Evolutionary conservation across 2,888 invertebrate species (phyloP), one percentile per base, ranked within the genome.

Genomic region (Idaea biselata): DNA sequence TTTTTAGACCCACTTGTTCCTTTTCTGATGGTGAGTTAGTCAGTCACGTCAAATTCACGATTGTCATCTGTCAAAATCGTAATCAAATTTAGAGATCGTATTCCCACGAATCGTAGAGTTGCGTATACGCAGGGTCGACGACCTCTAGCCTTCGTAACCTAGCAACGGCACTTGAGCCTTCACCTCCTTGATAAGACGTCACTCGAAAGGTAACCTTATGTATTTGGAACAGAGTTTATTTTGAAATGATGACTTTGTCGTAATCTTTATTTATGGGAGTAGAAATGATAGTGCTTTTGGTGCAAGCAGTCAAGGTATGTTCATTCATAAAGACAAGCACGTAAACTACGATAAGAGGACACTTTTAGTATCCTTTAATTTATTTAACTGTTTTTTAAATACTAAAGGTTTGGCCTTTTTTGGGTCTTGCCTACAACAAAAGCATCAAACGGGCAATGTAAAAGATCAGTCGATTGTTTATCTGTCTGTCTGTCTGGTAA

Each of bases 131-230:
- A 78, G 73, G 85, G 81, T 82, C 84, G 76, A 74, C 64, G 79
- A 80, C 79, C 83, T 56, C 66, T 73, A 73, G 76, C 77, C 77
- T 77, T 75, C 76, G 79, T 83, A 81, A 81, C 82, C 82, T 80
- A 81, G 78, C 83, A 85, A 84, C 84, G 84, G 85, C 79, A 83
- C 77, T 70, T 71, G 67, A 78, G 81, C 83, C 84, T 80, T 81
- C 80, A 75, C 80, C 79, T 71, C 68, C 80, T 77, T 80, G 61
- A 60, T 63, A 60, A 31, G 44, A 16, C 14, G 55, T n/a, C 5
- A 59, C 44, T 55, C 60, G 60, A 33, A 55, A 58, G 2, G 31
- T 16, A 61, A 60, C 66, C 55, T 17, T 68, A 64, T 62, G 3
- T 1, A 1, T 25, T 25, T 25, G 25, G 25, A 44, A 44, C 44